A percentile compares a stretch with the other conserved stretches of the same genome.
These are phyloP conservation scores for Acrocephalus scirpaceus DNA, from an alignment of 2,797 vertebrate genomes.

Conservation along the genomic window DNA sequence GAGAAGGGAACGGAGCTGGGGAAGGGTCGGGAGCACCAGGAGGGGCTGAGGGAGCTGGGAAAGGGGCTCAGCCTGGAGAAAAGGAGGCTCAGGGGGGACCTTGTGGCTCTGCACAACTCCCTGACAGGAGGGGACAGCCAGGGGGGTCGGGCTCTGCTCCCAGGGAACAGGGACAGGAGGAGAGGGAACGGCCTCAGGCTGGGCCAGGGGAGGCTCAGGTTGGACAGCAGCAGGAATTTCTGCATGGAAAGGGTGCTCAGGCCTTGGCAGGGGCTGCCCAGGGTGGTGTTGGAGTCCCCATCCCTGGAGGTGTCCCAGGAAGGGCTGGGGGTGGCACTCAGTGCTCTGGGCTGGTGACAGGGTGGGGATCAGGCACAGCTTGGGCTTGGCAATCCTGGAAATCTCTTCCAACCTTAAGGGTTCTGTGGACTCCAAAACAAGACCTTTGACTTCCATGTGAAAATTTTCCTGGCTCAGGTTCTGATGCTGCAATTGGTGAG, in stretches of 20 bases:
- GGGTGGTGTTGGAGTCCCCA: not conserved
- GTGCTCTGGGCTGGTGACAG: rapidly evolving
- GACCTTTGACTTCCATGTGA: not conserved
- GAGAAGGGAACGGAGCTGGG: rapidly evolving
- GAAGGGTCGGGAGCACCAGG: not conserved
- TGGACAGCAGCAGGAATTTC: not conserved
- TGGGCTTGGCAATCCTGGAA: rapidly evolving
- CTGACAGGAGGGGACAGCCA: not conserved
- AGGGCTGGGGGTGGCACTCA: rapidly evolving
- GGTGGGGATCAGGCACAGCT: rapidly evolving
- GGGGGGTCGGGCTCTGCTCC: not conserved
- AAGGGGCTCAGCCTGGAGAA: not conserved
- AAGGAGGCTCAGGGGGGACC: not conserved
- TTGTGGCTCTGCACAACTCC: not conserved
- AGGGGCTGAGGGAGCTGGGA: not conserved
- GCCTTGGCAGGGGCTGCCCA: not conserved
- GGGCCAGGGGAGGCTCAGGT: not conserved
- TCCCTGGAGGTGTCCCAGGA: not conserved
- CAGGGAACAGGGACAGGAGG: not conserved
- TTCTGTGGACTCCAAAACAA: not conserved
- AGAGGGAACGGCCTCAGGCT: not conserved
- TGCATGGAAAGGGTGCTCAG: rapidly evolving
- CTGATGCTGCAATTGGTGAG: not conserved
- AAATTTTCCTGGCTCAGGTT: not conserved
- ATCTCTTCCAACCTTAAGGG: rapidly evolving